Conservation (phyloP, 2,797 vertebrate species). For the Otus scops region DNA sequence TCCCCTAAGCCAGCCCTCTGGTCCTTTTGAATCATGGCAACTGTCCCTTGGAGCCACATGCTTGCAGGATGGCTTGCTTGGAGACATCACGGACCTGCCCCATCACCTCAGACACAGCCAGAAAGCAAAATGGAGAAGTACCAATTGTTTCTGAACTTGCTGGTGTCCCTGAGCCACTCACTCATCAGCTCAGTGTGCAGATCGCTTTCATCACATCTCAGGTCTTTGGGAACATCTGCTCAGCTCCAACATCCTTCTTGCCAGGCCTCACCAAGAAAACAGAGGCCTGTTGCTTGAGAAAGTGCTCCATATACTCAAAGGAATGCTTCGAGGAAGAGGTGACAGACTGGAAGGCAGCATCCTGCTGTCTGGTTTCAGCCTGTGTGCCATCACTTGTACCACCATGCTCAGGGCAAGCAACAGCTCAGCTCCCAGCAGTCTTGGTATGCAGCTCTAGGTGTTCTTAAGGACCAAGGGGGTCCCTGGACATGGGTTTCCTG, state of each 20-base stretch:
- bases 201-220: neutral
- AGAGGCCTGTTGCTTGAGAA: neutral
- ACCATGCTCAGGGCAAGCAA: neutral
- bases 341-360: neutral
- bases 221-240: neutral
- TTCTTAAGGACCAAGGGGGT: neutral
- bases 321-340: neutral
- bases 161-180: neutral
- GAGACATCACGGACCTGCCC: neutral
- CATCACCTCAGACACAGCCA: neutral
- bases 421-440: neutral
- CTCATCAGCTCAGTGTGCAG: rapidly evolving
- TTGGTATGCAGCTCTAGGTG: neutral
- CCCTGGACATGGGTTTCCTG: neutral
- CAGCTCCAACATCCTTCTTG: neutral
- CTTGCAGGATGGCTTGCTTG: neutral
- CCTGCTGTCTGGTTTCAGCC: neutral
- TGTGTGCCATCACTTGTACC: neutral
- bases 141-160: neutral
- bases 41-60: neutral
- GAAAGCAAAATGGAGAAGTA: neutral
- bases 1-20: neutral
- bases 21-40: neutral
- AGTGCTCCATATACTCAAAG: neutral
- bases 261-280: neutral